A percentile compares a stretch with the other conserved stretches of the same genome.
Evolutionary conservation across 1,140 invertebrate species (phyloP).

Genomic region (Cyrtorhinus lividipennis): DNA sequence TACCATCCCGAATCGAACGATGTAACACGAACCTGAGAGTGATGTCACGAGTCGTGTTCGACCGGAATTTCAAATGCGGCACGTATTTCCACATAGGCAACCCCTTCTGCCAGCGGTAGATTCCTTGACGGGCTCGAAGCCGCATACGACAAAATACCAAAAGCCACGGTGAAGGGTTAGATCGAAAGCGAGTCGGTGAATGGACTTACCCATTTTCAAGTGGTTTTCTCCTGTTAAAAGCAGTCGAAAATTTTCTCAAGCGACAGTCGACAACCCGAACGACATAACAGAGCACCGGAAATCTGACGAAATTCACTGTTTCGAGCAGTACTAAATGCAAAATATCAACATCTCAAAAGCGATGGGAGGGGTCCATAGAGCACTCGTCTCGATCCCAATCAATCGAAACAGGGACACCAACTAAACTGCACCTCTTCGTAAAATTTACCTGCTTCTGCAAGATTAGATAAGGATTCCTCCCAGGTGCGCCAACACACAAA

Average conservation of each 20-base stretch:
- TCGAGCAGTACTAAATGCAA: not conserved
- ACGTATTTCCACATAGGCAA: not conserved
- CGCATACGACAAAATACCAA: not conserved
- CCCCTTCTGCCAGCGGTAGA: not conserved
- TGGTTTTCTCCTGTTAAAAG: no score
- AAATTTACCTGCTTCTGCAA: not conserved
- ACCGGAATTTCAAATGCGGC: not conserved
- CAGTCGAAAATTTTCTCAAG: no score
- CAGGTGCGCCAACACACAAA: no score
- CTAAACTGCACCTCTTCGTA: not conserved
- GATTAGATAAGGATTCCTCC: constrained; percentile 6
- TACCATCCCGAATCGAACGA: not conserved
- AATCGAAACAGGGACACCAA: not conserved
- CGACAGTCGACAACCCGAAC: no score
- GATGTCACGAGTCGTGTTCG: no score
- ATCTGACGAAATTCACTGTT: no score
- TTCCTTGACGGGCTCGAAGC: not conserved
- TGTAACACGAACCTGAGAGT: no score
- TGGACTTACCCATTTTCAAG: constrained; percentile 1
- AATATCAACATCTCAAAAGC: constrained; percentile 17
- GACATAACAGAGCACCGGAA: no score
- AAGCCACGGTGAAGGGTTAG: not conserved
- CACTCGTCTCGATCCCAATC: constrained; percentile 17
- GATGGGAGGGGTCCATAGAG: constrained; percentile 13
- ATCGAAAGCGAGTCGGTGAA: not conserved